phyloP scores from a whole-genome alignment of 2,888 invertebrate species.

The Dicyrtoma fusca region DNA sequence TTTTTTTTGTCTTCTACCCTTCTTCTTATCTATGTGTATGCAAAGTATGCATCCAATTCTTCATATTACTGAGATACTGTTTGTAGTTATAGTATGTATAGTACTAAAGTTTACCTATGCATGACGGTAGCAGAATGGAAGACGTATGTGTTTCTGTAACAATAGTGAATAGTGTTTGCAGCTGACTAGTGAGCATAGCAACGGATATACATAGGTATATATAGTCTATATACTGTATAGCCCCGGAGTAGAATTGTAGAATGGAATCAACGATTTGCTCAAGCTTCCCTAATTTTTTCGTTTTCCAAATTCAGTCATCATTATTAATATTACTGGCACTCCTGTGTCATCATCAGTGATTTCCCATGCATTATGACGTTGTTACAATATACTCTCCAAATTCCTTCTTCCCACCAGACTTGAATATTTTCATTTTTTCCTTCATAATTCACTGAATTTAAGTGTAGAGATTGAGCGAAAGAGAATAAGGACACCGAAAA shows the following conservation, averaged over 20 bases:
- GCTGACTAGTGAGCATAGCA: too few species aligned
- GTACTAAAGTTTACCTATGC: too few species aligned
- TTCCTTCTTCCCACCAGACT: background rate
- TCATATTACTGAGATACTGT: too few species aligned
- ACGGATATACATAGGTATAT: too few species aligned
- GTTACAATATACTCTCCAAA: background rate
- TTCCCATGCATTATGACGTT: conserved; percentile 20
- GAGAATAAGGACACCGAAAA: too few species aligned
- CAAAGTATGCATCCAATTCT: too few species aligned
- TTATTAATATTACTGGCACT: conserved; percentile 40
- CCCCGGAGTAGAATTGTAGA: too few species aligned
- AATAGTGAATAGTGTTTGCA: too few species aligned
- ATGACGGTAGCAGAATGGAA: too few species aligned
- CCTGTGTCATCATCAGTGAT: conserved; percentile 38
- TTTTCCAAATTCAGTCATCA: conserved; percentile 42
- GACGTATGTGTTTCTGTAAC: too few species aligned
- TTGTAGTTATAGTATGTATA: too few species aligned
- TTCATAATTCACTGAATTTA: conserved; percentile 5
- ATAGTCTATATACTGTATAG: too few species aligned
- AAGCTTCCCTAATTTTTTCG: conserved; percentile 41
- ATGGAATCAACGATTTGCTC: conserved; percentile 27
- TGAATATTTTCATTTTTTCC: conserved; percentile 6
- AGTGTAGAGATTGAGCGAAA: background rate
- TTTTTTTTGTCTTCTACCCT: conserved; percentile 21
- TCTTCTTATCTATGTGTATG: conserved; percentile 1